Percentiles rank a stretch among this genome's conserved stretches.
These are phyloP conservation scores for Dryas iulia DNA, from an alignment of 1,140 invertebrate genomes.

Conservation along the genomic window DNA sequence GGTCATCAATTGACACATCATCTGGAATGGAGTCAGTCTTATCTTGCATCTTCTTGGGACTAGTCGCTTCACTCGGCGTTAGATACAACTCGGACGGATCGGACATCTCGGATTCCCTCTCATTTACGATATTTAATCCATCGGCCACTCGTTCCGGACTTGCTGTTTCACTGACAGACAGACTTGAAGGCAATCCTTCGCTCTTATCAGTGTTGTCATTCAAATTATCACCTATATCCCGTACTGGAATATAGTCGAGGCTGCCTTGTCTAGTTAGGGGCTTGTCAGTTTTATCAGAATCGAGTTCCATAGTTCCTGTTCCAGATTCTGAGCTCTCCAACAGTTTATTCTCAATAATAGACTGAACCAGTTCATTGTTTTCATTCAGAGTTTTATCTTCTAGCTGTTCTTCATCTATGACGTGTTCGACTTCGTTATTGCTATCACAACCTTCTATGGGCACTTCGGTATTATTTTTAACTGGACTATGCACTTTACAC, in stretches of 20 bases:
- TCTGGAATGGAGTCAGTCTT: conserved; percentile 79
- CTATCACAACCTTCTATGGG: conserved; percentile 73
- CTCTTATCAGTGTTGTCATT: conserved; percentile 75
- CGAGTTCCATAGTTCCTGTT: conserved; percentile 52
- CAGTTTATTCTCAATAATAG: conserved; percentile 81
- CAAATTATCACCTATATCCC: conserved; percentile 72
- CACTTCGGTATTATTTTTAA: conserved; percentile 58
- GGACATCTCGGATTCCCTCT: conserved; percentile 74
- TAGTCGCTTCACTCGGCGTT: conserved; percentile 81
- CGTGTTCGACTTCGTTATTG: conserved; percentile 73
- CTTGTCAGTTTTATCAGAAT: conserved; percentile 81
- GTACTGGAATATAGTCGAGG: conserved; percentile 77
- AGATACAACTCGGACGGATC: conserved; percentile 83
- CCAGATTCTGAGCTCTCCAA: conserved; percentile 66
- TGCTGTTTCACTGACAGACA: conserved; percentile 74
- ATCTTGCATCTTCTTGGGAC: conserved; percentile 72
- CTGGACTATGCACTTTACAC: conserved; percentile 76
- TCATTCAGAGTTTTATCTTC: conserved; percentile 52
- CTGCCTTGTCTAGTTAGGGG: conserved; percentile 76
- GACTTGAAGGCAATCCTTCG: conserved; percentile 74
- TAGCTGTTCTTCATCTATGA: conserved; percentile 60
- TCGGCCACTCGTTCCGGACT: conserved; percentile 74
- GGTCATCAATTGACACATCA: conserved; percentile 80
- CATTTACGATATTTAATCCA: conserved; percentile 51
- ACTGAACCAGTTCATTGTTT: conserved; percentile 79